phyloP scores from a whole-genome alignment of 2,113 vertebrate species.

The Chaetodon auriga region DNA sequence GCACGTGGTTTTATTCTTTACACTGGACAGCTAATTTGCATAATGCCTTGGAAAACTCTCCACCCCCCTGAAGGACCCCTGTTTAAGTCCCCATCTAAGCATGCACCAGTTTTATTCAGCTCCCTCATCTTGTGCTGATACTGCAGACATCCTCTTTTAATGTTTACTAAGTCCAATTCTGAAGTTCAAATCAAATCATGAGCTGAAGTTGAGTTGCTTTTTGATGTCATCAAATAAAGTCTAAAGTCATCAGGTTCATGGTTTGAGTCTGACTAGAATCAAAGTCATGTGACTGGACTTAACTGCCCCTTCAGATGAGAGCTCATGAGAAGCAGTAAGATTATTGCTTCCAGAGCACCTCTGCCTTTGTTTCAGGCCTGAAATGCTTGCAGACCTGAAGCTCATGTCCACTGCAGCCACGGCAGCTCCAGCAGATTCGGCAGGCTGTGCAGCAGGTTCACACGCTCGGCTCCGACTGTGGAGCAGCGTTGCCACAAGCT shows the following conservation, averaged over 20 bases:
- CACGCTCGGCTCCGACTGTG: neutral
- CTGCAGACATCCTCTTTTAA: neutral
- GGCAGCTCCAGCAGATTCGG: neutral
- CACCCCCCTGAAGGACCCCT: neutral
- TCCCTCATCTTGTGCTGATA: neutral
- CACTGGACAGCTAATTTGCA: conserved; percentile 46
- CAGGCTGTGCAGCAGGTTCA: conserved; percentile 13
- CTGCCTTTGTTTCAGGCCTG: no score
- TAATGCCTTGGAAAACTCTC: conserved; percentile 35
- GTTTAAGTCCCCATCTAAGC: neutral
- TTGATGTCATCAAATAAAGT: neutral
- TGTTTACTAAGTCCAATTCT: neutral
- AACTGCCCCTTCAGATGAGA: neutral
- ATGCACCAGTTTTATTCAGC: neutral
- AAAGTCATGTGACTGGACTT: neutral
- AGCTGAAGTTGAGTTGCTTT: neutral
- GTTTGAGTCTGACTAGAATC: neutral
- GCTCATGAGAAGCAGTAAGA: no score
- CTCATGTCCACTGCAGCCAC: neutral
- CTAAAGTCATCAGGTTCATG: neutral
- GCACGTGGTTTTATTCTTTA: conserved; percentile 54
- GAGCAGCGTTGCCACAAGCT: conserved; percentile 15
- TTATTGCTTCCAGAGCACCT: no score
- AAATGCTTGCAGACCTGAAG: no score
- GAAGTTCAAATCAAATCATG: neutral